These are phyloP conservation scores for Pocillopora verrucosa DNA, from an alignment of 64 coral and sea anemone species.

Conservation along the genomic window DNA sequence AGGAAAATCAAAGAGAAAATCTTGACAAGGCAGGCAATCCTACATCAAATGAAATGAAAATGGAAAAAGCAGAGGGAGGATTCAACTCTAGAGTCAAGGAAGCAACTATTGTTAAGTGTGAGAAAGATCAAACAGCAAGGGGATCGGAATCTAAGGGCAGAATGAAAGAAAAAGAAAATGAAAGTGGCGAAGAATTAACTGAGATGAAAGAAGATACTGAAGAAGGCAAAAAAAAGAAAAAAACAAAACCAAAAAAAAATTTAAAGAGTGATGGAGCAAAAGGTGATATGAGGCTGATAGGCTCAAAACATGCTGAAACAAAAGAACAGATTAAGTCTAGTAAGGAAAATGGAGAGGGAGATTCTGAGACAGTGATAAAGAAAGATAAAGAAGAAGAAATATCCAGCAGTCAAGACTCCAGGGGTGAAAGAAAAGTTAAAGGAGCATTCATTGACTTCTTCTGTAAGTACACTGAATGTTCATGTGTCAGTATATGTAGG, in stretches of 20 bases:
- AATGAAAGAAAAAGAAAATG: neutral
- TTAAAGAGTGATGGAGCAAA: neutral
- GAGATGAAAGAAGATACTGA: neutral
- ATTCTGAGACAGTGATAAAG: neutral
- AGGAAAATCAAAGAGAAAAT: neutral
- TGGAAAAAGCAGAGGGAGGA: neutral
- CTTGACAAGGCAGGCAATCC: neutral
- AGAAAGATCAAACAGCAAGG: neutral
- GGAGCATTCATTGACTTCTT: slow-evolving; percentile 54
- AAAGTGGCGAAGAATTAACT: neutral
- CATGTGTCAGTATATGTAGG: neutral
- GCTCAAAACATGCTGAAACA: slow-evolving; percentile 1
- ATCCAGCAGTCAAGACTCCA: neutral
- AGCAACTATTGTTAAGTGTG: neutral
- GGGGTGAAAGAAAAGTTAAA: slow-evolving; percentile 3
- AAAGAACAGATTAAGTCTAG: neutral
- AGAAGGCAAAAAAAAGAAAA: slow-evolving; percentile 7
- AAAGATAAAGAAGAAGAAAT: neutral
- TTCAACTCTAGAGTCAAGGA: neutral
- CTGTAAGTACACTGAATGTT: slow-evolving; percentile 42
- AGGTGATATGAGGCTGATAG: neutral
- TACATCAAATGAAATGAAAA: neutral
- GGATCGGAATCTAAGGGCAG: neutral
- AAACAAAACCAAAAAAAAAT: neutral
- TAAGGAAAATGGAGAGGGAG: neutral